phyloP scores from a whole-genome alignment of 2,113 vertebrate genomes.

The Dasyornis broadbenti region DNA sequence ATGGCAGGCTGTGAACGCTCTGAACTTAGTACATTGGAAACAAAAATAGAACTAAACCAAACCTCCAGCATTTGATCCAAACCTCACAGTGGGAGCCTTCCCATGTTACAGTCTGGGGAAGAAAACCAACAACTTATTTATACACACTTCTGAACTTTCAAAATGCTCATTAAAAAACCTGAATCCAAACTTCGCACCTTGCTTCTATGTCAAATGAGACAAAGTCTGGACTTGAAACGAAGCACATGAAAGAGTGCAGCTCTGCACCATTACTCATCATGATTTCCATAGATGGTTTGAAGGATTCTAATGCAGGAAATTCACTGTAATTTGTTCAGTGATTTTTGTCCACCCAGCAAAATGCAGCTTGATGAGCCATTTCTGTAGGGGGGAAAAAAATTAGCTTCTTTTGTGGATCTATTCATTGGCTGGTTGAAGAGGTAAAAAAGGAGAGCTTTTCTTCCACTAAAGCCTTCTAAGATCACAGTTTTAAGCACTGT shows the following conservation, averaged over 20 bases:
- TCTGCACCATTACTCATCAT: background rate
- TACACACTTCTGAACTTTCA: background rate
- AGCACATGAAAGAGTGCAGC: background rate
- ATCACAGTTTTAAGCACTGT: background rate
- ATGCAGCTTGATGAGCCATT: background rate
- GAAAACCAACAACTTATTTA: background rate
- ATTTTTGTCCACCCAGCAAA: slow-evolving; percentile 1
- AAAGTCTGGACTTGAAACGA: background rate
- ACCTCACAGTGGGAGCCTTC: background rate
- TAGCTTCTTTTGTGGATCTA: background rate
- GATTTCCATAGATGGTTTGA: background rate
- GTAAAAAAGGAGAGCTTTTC: background rate
- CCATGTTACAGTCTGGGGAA: background rate
- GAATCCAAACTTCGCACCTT: background rate
- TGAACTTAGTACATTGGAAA: background rate
- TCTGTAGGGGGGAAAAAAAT: background rate
- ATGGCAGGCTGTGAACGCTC: background rate
- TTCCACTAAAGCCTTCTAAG: background rate
- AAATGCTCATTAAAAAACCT: background rate
- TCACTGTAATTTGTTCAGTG: background rate
- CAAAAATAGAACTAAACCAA: slow-evolving; percentile 27
- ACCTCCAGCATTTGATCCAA: slow-evolving; percentile 7
- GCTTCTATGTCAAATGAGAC: background rate
- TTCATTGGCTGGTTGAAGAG: background rate
- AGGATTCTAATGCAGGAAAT: background rate